Base-by-base conservation (phyloP, 2,797 vertebrate species). In the Botia almorhae region DNA sequence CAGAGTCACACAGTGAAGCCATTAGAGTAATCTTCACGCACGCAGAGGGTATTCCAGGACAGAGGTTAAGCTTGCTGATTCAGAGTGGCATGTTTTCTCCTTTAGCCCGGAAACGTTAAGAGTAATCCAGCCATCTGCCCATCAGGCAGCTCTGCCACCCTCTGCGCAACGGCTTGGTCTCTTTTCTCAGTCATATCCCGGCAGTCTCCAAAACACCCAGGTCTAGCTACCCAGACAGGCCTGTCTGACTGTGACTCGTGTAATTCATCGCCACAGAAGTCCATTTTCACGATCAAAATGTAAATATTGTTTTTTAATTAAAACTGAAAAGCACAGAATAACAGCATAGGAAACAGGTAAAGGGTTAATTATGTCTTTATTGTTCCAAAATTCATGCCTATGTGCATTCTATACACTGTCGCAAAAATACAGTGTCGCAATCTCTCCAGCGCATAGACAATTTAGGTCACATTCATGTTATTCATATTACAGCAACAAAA, bases 331-430 rank as follows among this genome's bases (percentile, higher is more conserved):
- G 10, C 11, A 46, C 51, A 60, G 11, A 23, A 11, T 21, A 58
- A 26, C 39, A 58, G 7, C 0, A 43, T 26, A 60, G 10, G 0
- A 1, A 53, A 7, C 12, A 50, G 17, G 7, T 0, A 29, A 68
- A 81, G 13, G n/a, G 8, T 69, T 78, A 76, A 46, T 23, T 76
- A 83, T 46, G 21, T 89, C 87, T 93, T 93, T 93, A 92, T 92
- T 92, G 60, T 87, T 68, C 26, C 60, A 75, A 85, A 76, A 50
- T 55, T 43, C 65, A 69, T 78, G 55, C n/a, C 12, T 5, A 51
- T 61, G 43, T 77, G 63, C 74, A 77, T 64, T 16, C 11, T 8
- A 7, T 60, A 71, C n/a, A n/a, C n/a, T n/a, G n/a, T n/a, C n/a
- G 11, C 17, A 26, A 70, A 43, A 64, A 55, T 2, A 64, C 69